phyloP scores from a whole-genome alignment of 2,113 vertebrate species.

The Pelobates fuscus region DNA sequence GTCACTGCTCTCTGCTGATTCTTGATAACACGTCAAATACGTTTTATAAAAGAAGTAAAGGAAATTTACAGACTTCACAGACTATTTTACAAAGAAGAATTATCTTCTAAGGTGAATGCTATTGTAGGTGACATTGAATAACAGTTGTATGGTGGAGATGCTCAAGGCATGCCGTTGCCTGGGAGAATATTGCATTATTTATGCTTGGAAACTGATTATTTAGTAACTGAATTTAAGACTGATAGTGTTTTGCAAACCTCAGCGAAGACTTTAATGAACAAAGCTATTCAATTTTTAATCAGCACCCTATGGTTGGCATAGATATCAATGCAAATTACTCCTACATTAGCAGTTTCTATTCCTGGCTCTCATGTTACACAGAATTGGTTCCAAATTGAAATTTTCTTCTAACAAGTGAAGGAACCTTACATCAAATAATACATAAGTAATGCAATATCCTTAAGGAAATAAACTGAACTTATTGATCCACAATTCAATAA shows the following conservation, averaged over 20 bases:
- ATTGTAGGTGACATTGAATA: not conserved
- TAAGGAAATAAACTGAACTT: too few species aligned
- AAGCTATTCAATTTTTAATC: slow-evolving; percentile 78
- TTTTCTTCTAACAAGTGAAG: slow-evolving; percentile 56
- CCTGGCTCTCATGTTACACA: slow-evolving; percentile 53
- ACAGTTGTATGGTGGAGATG: not conserved
- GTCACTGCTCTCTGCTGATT: too few species aligned
- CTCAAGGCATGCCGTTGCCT: slow-evolving; percentile 3
- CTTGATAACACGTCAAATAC: too few species aligned
- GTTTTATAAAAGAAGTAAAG: too few species aligned
- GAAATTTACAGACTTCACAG: too few species aligned
- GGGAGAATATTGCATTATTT: slow-evolving; percentile 67
- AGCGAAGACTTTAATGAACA: slow-evolving; percentile 74
- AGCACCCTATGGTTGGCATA: slow-evolving; percentile 64
- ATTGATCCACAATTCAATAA: too few species aligned
- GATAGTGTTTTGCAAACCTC: slow-evolving; percentile 72
- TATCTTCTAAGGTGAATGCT: not conserved
- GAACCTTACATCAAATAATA: too few species aligned
- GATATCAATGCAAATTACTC: slow-evolving; percentile 68
- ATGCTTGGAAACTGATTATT: slow-evolving; percentile 75
- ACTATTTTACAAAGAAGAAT: not conserved
- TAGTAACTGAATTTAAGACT: slow-evolving; percentile 75
- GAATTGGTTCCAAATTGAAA: slow-evolving; percentile 56
- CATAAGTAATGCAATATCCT: too few species aligned
- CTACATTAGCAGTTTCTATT: slow-evolving; percentile 58